These are phyloP conservation scores for Pelvicachromis taeniatus DNA, from an alignment of 2,113 vertebrate genomes.

Conservation along the genomic window DNA sequence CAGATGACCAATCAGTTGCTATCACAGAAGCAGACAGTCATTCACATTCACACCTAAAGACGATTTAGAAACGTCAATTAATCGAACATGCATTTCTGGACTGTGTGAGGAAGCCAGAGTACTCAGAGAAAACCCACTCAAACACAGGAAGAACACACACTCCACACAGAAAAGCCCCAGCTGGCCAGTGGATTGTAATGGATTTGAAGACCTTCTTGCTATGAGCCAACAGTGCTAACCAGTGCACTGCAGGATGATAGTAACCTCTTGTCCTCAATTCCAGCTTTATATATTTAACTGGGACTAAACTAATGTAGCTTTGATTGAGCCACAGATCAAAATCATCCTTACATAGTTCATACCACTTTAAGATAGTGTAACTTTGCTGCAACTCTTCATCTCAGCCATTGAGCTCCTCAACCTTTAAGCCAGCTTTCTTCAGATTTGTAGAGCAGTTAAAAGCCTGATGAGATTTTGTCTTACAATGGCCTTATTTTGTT, in stretches of 20 bases:
- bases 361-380: not conserved
- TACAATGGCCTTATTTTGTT: not conserved
- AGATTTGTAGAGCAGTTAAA: not conserved
- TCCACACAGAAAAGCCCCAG: not conserved
- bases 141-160: too few relatives aligned
- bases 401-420: not conserved
- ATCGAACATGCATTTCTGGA: not conserved
- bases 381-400: not conserved
- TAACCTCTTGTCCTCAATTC: not conserved
- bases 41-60: not conserved
- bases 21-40: not conserved
- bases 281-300: not conserved
- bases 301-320: not conserved
- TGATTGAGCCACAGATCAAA: not conserved
- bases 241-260: not conserved
- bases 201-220: not conserved
- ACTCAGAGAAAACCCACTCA: too few relatives aligned
- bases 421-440: not conserved
- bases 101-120: too few relatives aligned
- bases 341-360: not conserved
- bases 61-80: not conserved
- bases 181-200: not conserved
- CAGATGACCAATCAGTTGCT: not conserved
- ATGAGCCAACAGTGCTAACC: not conserved
- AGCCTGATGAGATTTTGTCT: not conserved